Percentiles rank a stretch among this genome's conserved stretches.
Conservation (phyloP, 2,888 invertebrate species). For the Diploptera punctata region DNA sequence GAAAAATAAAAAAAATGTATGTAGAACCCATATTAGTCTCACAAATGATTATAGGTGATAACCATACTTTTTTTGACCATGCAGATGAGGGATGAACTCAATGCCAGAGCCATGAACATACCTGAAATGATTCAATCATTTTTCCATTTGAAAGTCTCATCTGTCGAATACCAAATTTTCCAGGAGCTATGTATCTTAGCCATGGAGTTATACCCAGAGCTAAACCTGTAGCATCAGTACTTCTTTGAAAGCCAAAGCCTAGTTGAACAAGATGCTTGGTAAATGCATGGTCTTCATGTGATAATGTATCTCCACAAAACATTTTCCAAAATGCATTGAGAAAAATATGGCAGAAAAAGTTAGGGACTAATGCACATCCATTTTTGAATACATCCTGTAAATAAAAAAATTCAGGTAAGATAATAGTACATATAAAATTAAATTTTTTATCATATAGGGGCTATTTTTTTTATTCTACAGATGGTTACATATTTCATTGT, state of each 20-base stretch:
- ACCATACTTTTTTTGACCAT: too few species aligned
- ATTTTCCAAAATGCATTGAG: slow-evolving; percentile 65
- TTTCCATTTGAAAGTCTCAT: too few species aligned
- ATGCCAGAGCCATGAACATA: too few species aligned
- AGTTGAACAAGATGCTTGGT: slow-evolving; percentile 56
- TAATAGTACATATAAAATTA: too few species aligned
- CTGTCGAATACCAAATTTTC: slow-evolving; percentile 56
- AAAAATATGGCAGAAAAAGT: slow-evolving; percentile 58
- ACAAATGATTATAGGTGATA: too few species aligned
- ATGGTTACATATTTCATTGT: too few species aligned
- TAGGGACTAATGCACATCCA: slow-evolving; percentile 1
- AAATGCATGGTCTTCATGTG: slow-evolving; percentile 60
- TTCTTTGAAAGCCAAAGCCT: slow-evolving; percentile 62
- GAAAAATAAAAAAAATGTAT: too few species aligned
- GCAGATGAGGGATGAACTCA: too few species aligned
- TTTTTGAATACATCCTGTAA: slow-evolving; percentile 15
- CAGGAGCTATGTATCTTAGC: slow-evolving; percentile 65
- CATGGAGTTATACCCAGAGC: slow-evolving; percentile 65
- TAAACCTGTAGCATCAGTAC: slow-evolving; percentile 65
- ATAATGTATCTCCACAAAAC: slow-evolving; percentile 60
- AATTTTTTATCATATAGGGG: too few species aligned
- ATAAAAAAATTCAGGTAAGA: too few species aligned
- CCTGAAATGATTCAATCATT: neutral
- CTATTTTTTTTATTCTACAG: too few species aligned
- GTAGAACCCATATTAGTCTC: too few species aligned